phyloP scores from a whole-genome alignment of 2,113 vertebrate genomes.

The Carassius carassius region DNA sequence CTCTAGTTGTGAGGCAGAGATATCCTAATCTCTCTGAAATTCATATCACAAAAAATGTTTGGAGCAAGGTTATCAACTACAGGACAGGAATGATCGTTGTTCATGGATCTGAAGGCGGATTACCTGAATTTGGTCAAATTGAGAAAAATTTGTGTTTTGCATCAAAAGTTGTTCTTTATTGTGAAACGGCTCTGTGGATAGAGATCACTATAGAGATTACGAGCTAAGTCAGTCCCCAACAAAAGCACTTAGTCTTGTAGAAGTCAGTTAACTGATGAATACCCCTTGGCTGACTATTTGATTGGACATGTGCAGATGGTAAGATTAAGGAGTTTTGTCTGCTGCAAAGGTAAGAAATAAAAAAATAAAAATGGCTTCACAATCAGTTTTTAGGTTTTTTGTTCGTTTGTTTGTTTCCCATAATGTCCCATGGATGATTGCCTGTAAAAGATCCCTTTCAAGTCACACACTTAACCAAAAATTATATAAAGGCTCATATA shows the following conservation, averaged over 20 bases:
- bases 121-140: conserved; percentile 46
- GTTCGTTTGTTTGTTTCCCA: no score
- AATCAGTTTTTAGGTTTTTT: no score
- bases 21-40: conserved; percentile 24
- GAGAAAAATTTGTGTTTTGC: conserved; percentile 40
- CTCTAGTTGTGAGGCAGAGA: neutral
- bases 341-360: no score
- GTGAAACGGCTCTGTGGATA: conserved; percentile 46
- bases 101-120: conserved; percentile 48
- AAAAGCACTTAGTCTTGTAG: conserved; percentile 25
- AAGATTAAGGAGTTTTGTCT: no score
- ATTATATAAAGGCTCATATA: no score
- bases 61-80: neutral
- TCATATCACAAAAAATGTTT: conserved; percentile 9
- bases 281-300: no score
- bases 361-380: no score
- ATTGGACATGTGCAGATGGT: no score
- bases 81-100: conserved; percentile 40
- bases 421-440: no score
- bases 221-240: conserved; percentile 40
- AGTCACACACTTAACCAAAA: no score
- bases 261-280: conserved; percentile 1
- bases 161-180: neutral
- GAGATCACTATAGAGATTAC: conserved; percentile 51
- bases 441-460: no score